Conservation (phyloP, 1,140 invertebrate species). For the Streblospio benedicti region DNA sequence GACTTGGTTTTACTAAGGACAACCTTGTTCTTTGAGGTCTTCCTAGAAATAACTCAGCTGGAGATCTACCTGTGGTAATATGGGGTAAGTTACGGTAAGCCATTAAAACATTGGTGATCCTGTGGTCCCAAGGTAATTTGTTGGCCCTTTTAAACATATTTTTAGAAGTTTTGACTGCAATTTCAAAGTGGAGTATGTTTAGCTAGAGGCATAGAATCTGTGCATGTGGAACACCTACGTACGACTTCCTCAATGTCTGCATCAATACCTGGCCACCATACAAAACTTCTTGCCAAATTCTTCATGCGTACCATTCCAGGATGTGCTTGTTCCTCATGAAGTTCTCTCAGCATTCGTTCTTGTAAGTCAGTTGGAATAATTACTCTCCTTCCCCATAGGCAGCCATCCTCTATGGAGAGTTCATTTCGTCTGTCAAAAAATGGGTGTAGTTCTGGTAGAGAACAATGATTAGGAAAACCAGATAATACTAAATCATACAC, state of each 20-base stretch:
- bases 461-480: background rate
- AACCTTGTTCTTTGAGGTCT: constrained; percentile 6
- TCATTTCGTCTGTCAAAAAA: background rate
- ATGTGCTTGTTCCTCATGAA: constrained; percentile 1
- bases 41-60: constrained; percentile 3
- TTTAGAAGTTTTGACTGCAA: too few relatives aligned
- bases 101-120: background rate
- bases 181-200: too few relatives aligned
- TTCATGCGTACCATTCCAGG: constrained; percentile 5
- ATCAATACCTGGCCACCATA: constrained; percentile 10
- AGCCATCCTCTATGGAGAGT: constrained; percentile 4
- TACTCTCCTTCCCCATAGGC: constrained; percentile 5
- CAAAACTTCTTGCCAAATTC: constrained; percentile 3
- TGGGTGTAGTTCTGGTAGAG: background rate
- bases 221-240: too few relatives aligned
- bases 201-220: too few relatives aligned
- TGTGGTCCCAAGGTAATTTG: background rate
- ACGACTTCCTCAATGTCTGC: too few relatives aligned
- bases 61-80: background rate
- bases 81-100: background rate
- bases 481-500: background rate
- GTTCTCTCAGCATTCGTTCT: background rate
- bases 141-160: too few relatives aligned
- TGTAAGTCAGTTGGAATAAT: background rate
- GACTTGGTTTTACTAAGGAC: background rate